Conservation (phyloP, 2,113 vertebrate genomes). For the Papio anubis region DNA sequence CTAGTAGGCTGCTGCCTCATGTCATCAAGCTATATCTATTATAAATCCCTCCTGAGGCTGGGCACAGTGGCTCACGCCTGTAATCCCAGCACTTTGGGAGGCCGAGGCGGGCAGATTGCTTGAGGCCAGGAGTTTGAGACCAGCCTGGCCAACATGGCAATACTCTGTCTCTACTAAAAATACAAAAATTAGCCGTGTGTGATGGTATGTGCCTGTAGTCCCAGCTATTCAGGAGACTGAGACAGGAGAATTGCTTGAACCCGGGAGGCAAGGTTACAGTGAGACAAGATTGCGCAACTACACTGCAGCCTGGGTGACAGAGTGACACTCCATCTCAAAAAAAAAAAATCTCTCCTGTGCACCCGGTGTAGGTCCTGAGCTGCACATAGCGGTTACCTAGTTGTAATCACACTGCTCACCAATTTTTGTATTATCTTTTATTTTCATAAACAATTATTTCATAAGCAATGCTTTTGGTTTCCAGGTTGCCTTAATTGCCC, state of each 20-base stretch:
- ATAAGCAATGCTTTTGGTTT: slow-evolving; percentile 28
- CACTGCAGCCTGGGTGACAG: background rate
- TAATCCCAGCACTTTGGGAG: too few relatives aligned
- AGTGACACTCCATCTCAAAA: background rate
- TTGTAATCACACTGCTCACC: background rate
- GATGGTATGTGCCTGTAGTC: too few relatives aligned
- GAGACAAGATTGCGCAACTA: background rate
- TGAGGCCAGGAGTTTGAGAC: too few relatives aligned
- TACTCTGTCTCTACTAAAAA: too few relatives aligned
- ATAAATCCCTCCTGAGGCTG: background rate
- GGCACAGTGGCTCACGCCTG: too few relatives aligned
- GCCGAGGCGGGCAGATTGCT: too few relatives aligned
- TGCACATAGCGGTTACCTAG: background rate
- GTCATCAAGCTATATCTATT: background rate
- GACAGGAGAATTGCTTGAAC: background rate
- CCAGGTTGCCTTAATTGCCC: background rate
- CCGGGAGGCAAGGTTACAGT: background rate
- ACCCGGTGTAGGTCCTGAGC: background rate
- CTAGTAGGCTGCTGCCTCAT: background rate
- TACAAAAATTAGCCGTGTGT: too few relatives aligned
- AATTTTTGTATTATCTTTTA: background rate
- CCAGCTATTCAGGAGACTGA: background rate
- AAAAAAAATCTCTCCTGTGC: background rate
- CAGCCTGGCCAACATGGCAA: too few relatives aligned
- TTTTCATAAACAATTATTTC: slow-evolving; percentile 22